phyloP scores from a whole-genome alignment of 2,797 vertebrate species.

The Brachyrhaphis roseni region DNA sequence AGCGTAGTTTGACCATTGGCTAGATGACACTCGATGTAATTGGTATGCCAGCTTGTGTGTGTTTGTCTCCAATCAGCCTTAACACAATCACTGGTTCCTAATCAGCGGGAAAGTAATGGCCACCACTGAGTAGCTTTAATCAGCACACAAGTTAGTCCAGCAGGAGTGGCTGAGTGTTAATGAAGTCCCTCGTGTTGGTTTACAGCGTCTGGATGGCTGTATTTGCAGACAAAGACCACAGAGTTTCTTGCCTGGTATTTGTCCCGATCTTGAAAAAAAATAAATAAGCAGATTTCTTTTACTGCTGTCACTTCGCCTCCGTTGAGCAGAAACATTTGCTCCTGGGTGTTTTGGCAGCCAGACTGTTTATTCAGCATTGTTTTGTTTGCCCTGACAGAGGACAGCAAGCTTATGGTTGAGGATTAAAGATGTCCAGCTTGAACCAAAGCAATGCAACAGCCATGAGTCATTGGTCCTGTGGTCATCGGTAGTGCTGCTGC shows the following conservation, averaged over 20 bases:
- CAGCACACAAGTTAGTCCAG: slow-evolving; percentile 56
- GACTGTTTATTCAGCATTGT: slow-evolving; percentile 39
- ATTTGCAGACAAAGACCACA: slow-evolving; percentile 25
- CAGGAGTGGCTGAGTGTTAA: slow-evolving; percentile 60
- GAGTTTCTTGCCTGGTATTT: slow-evolving; percentile 9
- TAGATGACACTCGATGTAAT: slow-evolving; percentile 56
- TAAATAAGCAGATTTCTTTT: background rate
- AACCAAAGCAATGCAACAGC: slow-evolving; percentile 37
- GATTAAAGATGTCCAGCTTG: slow-evolving; percentile 55
- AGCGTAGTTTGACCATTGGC: slow-evolving; percentile 42
- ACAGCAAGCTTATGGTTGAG: slow-evolving; percentile 41
- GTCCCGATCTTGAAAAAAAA: background rate
- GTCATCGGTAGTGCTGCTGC: slow-evolving; percentile 38
- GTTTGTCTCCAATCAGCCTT: slow-evolving; percentile 54
- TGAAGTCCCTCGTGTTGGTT: slow-evolving; percentile 53
- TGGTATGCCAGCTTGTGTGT: slow-evolving; percentile 52
- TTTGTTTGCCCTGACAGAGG: slow-evolving; percentile 18
- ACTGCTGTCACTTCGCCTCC: slow-evolving; percentile 4
- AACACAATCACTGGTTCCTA: slow-evolving; percentile 64
- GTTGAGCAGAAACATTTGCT: slow-evolving; percentile 18
- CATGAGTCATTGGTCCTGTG: slow-evolving; percentile 51
- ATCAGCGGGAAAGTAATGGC: slow-evolving; percentile 73
- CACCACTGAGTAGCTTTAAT: slow-evolving; percentile 62
- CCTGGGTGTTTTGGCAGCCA: slow-evolving; percentile 36
- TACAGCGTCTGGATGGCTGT: slow-evolving; percentile 25